Percentiles rank a stretch among this genome's conserved stretches.
phyloP scores from a whole-genome alignment of 2,888 invertebrate genomes.

The Drosophila paramelanica region DNA sequence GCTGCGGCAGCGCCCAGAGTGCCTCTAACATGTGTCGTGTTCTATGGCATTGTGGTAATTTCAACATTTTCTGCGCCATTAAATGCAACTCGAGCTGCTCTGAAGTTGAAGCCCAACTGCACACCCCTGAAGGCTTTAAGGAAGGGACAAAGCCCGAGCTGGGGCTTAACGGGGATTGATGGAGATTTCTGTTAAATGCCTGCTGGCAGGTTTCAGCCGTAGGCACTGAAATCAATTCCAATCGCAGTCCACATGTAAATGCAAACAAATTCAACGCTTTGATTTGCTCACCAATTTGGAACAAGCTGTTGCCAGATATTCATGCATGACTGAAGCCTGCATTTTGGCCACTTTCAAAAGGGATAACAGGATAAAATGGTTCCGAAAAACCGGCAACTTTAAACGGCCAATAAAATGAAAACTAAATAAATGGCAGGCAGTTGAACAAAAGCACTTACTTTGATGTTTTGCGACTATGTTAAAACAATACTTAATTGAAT shows the following conservation, averaged over 20 bases:
- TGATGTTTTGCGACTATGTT: neutral
- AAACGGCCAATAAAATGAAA: neutral
- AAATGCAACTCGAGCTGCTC: constrained; percentile 49
- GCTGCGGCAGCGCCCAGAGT: constrained; percentile 12
- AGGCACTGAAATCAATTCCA: constrained; percentile 22
- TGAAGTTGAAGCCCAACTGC: constrained; percentile 18
- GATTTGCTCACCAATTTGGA: constrained; percentile 53
- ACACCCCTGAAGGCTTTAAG: neutral
- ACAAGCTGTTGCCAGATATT: constrained; percentile 42
- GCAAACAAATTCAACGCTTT: constrained; percentile 42
- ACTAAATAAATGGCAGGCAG: neutral
- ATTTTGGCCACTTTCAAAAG: constrained; percentile 27
- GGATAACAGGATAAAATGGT: constrained; percentile 1
- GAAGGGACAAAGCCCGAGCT: neutral
- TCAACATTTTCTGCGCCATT: constrained; percentile 60
- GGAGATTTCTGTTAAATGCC: constrained; percentile 9
- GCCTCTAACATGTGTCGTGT: constrained; percentile 25
- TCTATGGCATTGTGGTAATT: constrained; percentile 34
- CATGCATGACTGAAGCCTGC: constrained; percentile 43
- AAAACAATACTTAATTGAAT: no score
- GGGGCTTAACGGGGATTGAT: neutral
- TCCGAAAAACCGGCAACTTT: constrained; percentile 1
- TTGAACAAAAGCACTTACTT: neutral
- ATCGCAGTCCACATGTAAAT: constrained; percentile 31
- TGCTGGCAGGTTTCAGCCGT: constrained; percentile 1